These are phyloP conservation scores for western clawed frog (Xenopus tropicalis) DNA, from an alignment of 2,113 vertebrate genomes.

Conservation along the genomic window DNA sequence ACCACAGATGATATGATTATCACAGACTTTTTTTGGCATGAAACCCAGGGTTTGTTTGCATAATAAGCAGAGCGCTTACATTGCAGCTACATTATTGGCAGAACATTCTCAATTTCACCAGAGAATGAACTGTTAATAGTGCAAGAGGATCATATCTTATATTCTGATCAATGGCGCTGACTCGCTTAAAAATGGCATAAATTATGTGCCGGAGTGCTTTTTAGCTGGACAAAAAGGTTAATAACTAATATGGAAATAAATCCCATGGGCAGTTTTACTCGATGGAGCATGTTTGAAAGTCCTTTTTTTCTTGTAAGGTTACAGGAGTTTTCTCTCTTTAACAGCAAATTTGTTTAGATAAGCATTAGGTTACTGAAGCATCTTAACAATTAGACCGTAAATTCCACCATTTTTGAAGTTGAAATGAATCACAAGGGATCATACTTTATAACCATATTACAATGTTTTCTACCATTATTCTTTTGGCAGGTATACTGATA, in stretches of 20 bases:
- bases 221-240: constrained; percentile 11
- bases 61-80: neutral
- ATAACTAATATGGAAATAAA: constrained; percentile 12
- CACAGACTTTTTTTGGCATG: neutral
- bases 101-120: neutral
- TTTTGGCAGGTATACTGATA: too few species aligned
- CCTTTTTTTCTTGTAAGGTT: neutral
- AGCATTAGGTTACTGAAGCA: neutral
- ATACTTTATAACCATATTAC: too few species aligned
- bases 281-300: neutral
- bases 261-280: neutral
- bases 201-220: neutral
- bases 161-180: constrained; percentile 9
- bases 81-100: neutral
- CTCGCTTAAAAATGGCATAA: neutral
- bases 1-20: neutral
- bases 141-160: neutral
- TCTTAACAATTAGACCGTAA: neutral
- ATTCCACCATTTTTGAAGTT: neutral
- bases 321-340: neutral
- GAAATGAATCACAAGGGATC: too few species aligned
- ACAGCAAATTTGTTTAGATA: neutral
- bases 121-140: neutral
- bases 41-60: neutral
- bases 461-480: too few species aligned